Percentiles rank a stretch among this genome's conserved stretches.
Evolutionary conservation across 2,797 vertebrate species (phyloP).

Genomic region (Spinibarbus caldwelli): DNA sequence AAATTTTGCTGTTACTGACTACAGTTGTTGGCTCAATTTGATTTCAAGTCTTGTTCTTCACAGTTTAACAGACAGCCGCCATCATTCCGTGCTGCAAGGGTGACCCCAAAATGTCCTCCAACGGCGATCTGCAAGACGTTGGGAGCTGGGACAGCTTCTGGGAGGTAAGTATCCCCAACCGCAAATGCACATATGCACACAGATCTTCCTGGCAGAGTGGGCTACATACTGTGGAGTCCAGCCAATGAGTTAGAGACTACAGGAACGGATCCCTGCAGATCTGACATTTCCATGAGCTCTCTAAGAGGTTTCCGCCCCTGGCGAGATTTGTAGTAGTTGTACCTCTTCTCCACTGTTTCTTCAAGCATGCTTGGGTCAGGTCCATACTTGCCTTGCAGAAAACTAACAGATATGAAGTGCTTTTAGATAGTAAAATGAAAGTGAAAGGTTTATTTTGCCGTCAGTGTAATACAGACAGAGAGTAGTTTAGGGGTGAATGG

Average conservation of each 20-base stretch:
- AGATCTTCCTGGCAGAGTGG: not conserved
- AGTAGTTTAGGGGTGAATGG: not conserved
- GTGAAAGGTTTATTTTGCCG: slow-evolving; percentile 4
- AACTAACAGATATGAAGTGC: not conserved
- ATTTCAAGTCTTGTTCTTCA: not conserved
- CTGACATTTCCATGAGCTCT: slow-evolving; percentile 14
- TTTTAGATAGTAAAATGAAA: slow-evolving; percentile 14
- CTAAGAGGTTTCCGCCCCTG: slow-evolving; percentile 1
- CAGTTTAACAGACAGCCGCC: slow-evolving; percentile 83
- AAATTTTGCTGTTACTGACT: not conserved
- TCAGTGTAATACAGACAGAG: not conserved
- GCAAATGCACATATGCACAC: not conserved
- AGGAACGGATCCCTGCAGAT: not conserved
- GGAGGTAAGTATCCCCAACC: slow-evolving; percentile 83
- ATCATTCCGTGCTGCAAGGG: slow-evolving; percentile 95
- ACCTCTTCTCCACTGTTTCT: slow-evolving; percentile 13
- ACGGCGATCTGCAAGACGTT: slow-evolving; percentile 87
- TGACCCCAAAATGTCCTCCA: slow-evolving; percentile 88
- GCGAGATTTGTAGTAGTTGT: not conserved
- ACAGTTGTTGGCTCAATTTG: not conserved
- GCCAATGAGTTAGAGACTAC: not conserved
- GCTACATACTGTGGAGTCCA: not conserved
- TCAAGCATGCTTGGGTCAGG: slow-evolving; percentile 26
- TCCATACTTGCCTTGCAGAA: slow-evolving; percentile 39
- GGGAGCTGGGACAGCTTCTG: slow-evolving; percentile 93